Conservation (phyloP, 2,113 vertebrate species). For the Eclectus roratus region DNA sequence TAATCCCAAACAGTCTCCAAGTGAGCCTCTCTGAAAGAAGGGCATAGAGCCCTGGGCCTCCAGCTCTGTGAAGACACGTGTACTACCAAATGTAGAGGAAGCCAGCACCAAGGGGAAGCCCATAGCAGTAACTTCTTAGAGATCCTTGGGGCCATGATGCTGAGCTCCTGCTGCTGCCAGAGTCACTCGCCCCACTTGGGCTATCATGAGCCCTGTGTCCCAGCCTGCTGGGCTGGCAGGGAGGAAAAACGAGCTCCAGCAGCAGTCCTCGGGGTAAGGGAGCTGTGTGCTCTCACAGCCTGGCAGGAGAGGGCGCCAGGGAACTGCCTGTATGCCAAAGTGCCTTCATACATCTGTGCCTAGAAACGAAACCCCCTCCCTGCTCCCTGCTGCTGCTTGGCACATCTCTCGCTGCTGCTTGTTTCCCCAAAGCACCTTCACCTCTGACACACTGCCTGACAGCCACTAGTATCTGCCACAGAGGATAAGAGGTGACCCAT, state of each 20-base stretch:
- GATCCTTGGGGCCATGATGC: neutral
- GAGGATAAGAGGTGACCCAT: neutral
- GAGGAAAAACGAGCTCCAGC: neutral
- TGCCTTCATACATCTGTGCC: neutral
- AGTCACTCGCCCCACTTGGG: neutral
- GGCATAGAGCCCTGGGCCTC: neutral
- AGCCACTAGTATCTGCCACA: accelerated
- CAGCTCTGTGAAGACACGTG: neutral
- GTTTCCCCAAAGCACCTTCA: no score
- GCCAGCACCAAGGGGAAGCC: neutral
- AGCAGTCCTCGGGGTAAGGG: neutral
- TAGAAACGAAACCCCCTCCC: neutral
- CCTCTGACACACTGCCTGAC: neutral
- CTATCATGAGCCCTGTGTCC: neutral
- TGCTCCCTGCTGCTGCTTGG: neutral
- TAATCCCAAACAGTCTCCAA: neutral
- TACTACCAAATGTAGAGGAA: neutral
- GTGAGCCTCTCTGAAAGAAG: neutral
- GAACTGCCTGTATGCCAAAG: neutral
- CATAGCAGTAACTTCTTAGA: accelerated
- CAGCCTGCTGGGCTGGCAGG: neutral
- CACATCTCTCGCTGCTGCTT: accelerated
- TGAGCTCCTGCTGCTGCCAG: neutral
- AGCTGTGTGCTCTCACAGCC: neutral
- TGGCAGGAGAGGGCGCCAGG: neutral